These are phyloP conservation scores for Crocidura indochinensis DNA, from an alignment of 2,797 vertebrate species.

Conservation along the genomic window DNA sequence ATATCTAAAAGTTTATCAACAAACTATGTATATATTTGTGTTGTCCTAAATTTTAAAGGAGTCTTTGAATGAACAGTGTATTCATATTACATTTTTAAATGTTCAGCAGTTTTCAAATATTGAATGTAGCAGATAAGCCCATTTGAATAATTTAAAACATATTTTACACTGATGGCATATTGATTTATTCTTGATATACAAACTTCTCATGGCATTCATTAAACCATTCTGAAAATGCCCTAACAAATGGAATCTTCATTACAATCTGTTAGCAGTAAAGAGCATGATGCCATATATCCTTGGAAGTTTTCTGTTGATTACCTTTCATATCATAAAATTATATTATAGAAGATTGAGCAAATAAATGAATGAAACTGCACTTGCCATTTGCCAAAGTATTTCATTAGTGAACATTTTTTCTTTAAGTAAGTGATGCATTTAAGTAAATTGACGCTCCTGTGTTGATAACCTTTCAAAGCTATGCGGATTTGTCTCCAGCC, in stretches of 20 bases:
- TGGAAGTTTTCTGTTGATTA: constrained; percentile 81
- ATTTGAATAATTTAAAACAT: constrained; percentile 85
- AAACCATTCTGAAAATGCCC: constrained; percentile 84
- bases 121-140: constrained; percentile 78
- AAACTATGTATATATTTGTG: constrained; percentile 43
- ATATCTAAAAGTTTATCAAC: constrained; percentile 71
- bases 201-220: constrained; percentile 81
- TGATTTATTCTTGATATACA: constrained; percentile 82
- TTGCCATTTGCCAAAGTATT: constrained; percentile 77
- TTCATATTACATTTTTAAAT: constrained; percentile 77
- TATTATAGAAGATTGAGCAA: constrained; percentile 74
- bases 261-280: constrained; percentile 78
- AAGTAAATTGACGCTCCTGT: constrained; percentile 81
- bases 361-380: constrained; percentile 78
- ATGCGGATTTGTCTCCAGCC: constrained; percentile 87
- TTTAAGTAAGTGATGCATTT: constrained; percentile 82
- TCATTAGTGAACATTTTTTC: constrained; percentile 85
- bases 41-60: constrained; percentile 83
- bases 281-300: constrained; percentile 76
- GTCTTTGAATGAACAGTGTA: constrained; percentile 85
- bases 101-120: constrained; percentile 78
- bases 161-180: constrained; percentile 82
- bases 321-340: constrained; percentile 79
- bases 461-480: constrained; percentile 82
- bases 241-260: constrained; percentile 83